Evolutionary conservation across 2,888 invertebrate genomes (phyloP), one percentile per base, ranked within the genome.

Genomic region (Spodoptera littoralis): DNA sequence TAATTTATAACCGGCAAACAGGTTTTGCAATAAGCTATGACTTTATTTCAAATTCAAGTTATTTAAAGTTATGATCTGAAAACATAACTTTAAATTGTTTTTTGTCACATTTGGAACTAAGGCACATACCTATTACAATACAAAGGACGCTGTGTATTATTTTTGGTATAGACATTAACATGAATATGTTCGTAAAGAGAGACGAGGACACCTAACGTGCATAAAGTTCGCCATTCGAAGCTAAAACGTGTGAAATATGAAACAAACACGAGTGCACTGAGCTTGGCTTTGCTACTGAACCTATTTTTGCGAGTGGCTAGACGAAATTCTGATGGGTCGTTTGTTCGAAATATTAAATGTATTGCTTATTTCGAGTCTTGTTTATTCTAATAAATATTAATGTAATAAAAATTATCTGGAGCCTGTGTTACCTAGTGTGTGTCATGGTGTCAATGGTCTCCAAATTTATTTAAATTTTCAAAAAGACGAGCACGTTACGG

Each of bases 171-270:
- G 54, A 53, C 46, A 59, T 42, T 60, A 64, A 67, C 69, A 65
- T 63, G 63, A 56, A 73, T 73, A 63, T 56, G 54, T 56, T 46
- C 24, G 3, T 12, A 48, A 43, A 54, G 43, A 64, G 64, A 56
- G 52, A 52, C 62, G 62, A 69, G 68, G 64, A 65, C 60, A 61
- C 59, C 41, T 56, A 57, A 70, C 65, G 71, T 65, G 60, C 60
- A 58, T 51, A 64, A 58, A 62, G 70, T 71, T 62, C 53, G 54
- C 60, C 66, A 72, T 81, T 82, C 73, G 69, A 57, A 78, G 65
- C 55, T 70, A 69, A 72, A 79, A 74, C 71, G 74, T 70, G 75
- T 67, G 65, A 73, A 73, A 72, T 66, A 63, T 65, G 70, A 76
- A 70, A 70, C 69, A 68, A 69, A 71, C 65, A 55, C 41, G 68